Percentiles rank a stretch among this genome's conserved stretches.
Conservation (phyloP, 2,113 vertebrate genomes). For the Coryphaenoides rupestris region DNA sequence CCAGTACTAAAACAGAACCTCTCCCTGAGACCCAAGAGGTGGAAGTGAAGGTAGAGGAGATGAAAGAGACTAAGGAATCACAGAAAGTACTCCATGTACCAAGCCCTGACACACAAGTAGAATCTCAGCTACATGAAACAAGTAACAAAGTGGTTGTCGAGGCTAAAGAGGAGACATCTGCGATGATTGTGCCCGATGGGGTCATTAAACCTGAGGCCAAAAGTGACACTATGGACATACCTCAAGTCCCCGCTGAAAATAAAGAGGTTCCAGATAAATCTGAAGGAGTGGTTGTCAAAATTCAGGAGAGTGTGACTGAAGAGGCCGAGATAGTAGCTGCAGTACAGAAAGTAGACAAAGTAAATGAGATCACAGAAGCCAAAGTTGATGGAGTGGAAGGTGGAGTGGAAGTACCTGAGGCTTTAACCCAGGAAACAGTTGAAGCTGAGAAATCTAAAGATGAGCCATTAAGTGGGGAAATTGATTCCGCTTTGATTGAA, state of each 20-base stretch:
- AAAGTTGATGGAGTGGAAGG: conserved; percentile 8
- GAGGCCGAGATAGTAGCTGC: conserved; percentile 6
- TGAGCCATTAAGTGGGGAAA: background rate
- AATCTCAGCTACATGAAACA: conserved; percentile 1
- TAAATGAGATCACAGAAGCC: conserved; percentile 1
- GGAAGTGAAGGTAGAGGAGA: conserved; percentile 17
- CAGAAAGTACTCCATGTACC: background rate
- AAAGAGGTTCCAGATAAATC: background rate
- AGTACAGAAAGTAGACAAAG: conserved; percentile 15
- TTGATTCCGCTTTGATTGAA: conserved; percentile 1
- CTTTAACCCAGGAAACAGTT: conserved; percentile 6
- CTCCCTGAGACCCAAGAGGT: conserved; percentile 8
- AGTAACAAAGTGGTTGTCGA: background rate
- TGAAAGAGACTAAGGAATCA: conserved; percentile 8
- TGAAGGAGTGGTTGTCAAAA: background rate
- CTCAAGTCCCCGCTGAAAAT: background rate
- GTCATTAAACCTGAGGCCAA: conserved; percentile 5
- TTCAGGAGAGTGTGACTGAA: background rate
- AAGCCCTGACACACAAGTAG: background rate
- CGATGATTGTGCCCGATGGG: background rate
- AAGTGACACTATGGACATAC: background rate
- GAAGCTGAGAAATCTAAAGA: conserved; percentile 15
- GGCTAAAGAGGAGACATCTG: conserved; percentile 4
- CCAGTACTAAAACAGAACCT: conserved; percentile 7
- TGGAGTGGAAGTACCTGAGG: conserved; percentile 26